Conservation (phyloP, 2,113 vertebrate species). For the Albula glossodonta region DNA sequence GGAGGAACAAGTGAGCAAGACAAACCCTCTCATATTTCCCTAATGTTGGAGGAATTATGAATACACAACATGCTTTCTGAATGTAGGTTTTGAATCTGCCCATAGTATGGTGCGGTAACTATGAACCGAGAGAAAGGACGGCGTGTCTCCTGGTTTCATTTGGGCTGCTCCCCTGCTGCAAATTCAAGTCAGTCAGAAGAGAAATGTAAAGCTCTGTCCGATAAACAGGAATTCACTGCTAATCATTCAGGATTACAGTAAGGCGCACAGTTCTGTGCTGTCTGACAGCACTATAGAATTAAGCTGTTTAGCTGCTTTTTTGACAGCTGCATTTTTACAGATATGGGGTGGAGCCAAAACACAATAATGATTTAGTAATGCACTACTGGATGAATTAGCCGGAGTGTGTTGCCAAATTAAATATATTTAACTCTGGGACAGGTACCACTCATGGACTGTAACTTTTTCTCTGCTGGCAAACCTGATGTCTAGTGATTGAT, state of each 20-base stretch:
- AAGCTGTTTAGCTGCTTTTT: conserved; percentile 7
- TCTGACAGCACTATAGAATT: neutral
- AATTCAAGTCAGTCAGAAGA: neutral
- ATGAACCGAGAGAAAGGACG: neutral
- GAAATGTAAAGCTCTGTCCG: neutral
- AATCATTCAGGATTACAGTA: neutral
- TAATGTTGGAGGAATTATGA: neutral
- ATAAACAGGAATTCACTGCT: neutral
- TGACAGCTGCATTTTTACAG: neutral
- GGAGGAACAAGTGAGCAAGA: neutral
- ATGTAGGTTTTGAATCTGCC: neutral
- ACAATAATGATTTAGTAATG: neutral
- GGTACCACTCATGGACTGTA: neutral
- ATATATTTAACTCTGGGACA: neutral
- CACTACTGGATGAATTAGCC: neutral
- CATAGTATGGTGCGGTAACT: neutral
- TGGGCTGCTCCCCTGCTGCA: neutral
- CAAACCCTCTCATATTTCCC: neutral
- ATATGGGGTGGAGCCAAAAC: conserved; percentile 1
- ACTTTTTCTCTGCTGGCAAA: neutral
- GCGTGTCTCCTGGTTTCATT: neutral
- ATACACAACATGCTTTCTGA: neutral
- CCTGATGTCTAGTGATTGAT: neutral
- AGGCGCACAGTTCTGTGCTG: neutral
- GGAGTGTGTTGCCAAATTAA: neutral